Evolutionary conservation across 2,888 invertebrate species (phyloP).

Genomic region (Acanthoscelides obtectus): DNA sequence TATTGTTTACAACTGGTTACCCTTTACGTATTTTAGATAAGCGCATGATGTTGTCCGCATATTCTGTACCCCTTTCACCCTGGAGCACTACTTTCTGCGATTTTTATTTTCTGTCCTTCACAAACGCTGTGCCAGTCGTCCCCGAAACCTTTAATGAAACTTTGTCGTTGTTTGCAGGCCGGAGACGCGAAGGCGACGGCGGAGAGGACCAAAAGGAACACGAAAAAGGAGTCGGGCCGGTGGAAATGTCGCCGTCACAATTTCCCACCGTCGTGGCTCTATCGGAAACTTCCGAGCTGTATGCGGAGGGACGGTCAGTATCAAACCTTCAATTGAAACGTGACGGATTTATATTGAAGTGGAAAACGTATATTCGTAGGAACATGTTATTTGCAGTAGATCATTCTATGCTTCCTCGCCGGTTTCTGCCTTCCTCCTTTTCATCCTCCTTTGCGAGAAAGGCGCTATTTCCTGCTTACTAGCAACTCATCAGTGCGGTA

Average conservation of each 20-base stretch:
- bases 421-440: too few relatives aligned
- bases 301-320: constrained; percentile 17
- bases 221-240: constrained; percentile 9
- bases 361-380: too few relatives aligned
- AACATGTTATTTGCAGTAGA: too few relatives aligned
- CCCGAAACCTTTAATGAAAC: neutral
- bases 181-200: constrained; percentile 40
- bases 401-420: too few relatives aligned
- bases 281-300: constrained; percentile 25
- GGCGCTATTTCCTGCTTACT: too few relatives aligned
- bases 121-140: neutral
- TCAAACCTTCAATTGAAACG: neutral
- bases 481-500: too few relatives aligned
- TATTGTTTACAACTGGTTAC: too few relatives aligned
- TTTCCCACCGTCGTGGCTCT: constrained; percentile 26
- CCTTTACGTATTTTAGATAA: too few relatives aligned
- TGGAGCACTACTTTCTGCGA: too few relatives aligned
- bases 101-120: neutral
- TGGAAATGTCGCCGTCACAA: constrained; percentile 12
- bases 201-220: constrained; percentile 25
- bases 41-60: too few relatives aligned
- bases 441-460: too few relatives aligned
- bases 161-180: constrained; percentile 30
- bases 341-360: neutral
- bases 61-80: too few relatives aligned